Conservation (phyloP, 2,113 vertebrate genomes). For the Labrus mixtus region DNA sequence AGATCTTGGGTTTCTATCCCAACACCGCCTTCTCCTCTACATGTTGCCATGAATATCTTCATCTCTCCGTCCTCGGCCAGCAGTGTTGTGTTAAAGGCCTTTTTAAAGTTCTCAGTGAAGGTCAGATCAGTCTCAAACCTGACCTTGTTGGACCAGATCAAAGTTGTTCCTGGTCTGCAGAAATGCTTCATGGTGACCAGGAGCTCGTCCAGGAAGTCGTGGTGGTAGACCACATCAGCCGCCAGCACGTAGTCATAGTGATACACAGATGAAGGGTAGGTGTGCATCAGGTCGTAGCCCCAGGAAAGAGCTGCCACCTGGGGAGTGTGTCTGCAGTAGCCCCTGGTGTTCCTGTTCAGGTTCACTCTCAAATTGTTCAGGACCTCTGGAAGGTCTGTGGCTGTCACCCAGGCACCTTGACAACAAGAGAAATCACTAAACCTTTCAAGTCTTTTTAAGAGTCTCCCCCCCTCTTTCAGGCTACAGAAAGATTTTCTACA, state of each 20-base stretch:
- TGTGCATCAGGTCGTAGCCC: constrained; percentile 83
- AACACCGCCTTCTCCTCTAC: constrained; percentile 20
- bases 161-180: constrained; percentile 86
- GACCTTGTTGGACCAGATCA: constrained; percentile 96
- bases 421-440: background rate
- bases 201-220: constrained; percentile 86
- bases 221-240: constrained; percentile 92
- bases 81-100: constrained; percentile 84
- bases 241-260: constrained; percentile 92
- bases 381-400: constrained; percentile 88
- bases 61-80: constrained; percentile 87
- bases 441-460: background rate
- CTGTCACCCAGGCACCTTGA: constrained; percentile 90
- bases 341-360: constrained; percentile 87
- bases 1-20: constrained; percentile 1
- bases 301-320: constrained; percentile 88
- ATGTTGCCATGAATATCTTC: constrained; percentile 88
- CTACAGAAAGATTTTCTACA: background rate
- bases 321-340: constrained; percentile 80
- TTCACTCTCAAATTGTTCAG: constrained; percentile 89
- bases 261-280: constrained; percentile 81
- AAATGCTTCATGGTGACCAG: constrained; percentile 90
- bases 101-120: constrained; percentile 86
- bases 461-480: background rate
- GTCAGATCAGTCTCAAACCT: constrained; percentile 87